A percentile compares a stretch with the other conserved stretches of the same genome.
Conservation (phyloP, 2,888 invertebrate genomes). For the Gymnosoma rotundatum region DNA sequence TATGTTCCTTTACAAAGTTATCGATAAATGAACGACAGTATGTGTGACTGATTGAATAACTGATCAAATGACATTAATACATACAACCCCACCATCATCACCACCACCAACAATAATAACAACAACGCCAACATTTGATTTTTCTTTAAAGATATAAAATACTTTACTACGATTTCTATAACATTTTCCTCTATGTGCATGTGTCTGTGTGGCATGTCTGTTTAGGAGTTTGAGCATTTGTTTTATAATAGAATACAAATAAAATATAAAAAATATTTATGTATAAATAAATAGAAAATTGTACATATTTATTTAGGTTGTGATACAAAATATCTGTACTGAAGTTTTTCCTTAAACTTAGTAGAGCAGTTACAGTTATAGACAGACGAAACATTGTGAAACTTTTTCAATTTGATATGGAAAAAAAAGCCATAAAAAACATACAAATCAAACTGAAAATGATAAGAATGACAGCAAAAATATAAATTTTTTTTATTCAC, state of each 20-base stretch:
- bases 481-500: not conserved
- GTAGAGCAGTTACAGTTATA: not conserved
- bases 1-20: constrained; percentile 29
- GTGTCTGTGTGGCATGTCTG: constrained; percentile 29
- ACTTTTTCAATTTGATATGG: constrained; percentile 30
- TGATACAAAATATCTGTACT: constrained; percentile 26
- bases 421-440: constrained; percentile 40
- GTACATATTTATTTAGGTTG: constrained; percentile 9
- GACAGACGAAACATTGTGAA: constrained; percentile 34
- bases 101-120: constrained; percentile 10
- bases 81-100: constrained; percentile 21
- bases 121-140: constrained; percentile 34
- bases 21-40: constrained; percentile 33
- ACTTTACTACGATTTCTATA: constrained; percentile 27
- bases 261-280: not conserved
- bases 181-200: constrained; percentile 4
- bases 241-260: constrained; percentile 37
- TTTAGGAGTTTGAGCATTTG: constrained; percentile 18
- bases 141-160: constrained; percentile 32
- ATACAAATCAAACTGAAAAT: constrained; percentile 45
- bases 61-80: constrained; percentile 43
- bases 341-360: constrained; percentile 38
- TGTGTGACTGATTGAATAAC: constrained; percentile 39
- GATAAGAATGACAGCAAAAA: constrained; percentile 46
- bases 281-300: constrained; percentile 22